phyloP scores from a whole-genome alignment of 2,797 vertebrate genomes.

The Garrulus glandarius region DNA sequence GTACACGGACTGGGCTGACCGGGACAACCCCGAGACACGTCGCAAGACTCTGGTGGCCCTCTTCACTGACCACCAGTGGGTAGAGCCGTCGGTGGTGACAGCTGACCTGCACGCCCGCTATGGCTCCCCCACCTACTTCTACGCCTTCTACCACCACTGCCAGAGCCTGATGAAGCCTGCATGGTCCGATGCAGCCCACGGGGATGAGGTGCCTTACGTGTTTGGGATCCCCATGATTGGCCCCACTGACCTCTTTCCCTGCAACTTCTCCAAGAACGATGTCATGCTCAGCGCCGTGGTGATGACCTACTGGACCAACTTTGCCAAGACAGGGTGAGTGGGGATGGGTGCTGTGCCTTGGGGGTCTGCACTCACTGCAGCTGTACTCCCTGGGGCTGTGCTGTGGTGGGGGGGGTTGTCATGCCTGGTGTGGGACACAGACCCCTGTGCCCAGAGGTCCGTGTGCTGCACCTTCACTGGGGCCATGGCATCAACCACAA shows the following conservation, averaged over 20 bases:
- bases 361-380: neutral
- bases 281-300: conserved; percentile 98
- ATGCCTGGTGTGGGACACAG: neutral
- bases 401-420: neutral
- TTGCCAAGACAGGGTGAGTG: conserved; percentile 98
- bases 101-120: conserved; percentile 96
- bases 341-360: neutral
- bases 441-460: rapidly evolving
- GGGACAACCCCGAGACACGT: conserved; percentile 95
- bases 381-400: neutral
- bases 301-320: conserved; percentile 99
- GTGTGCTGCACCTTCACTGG: neutral
- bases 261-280: conserved; percentile 99
- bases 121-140: conserved; percentile 96
- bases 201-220: conserved; percentile 97
- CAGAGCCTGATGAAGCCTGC: conserved; percentile 99
- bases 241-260: conserved; percentile 96
- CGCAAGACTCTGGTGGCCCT: conserved; percentile 96
- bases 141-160: conserved; percentile 99
- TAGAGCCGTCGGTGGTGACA: conserved; percentile 95
- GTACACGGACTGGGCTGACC: conserved; percentile 98
- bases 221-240: conserved; percentile 98
- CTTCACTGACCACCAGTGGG: conserved; percentile 99
- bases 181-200: conserved; percentile 96
- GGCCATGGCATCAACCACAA: neutral